Conservation (phyloP, 2,888 invertebrate genomes). For the Stenchaetothrips biformis region DNA sequence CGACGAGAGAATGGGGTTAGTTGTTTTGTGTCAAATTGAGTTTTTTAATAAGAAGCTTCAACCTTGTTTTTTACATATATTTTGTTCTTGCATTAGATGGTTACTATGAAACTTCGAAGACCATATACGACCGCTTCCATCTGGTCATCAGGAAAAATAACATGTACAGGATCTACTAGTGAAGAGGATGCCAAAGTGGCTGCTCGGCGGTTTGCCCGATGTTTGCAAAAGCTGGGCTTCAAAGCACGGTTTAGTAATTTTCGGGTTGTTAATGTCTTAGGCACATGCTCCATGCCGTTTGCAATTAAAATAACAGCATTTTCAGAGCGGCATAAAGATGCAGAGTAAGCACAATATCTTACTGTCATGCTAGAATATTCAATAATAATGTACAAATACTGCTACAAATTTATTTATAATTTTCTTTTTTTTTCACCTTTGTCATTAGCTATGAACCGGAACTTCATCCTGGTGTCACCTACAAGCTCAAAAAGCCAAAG, state of each 20-base stretch:
- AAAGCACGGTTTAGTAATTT: conserved; percentile 86
- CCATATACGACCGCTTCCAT: conserved; percentile 96
- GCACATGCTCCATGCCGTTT: conserved; percentile 96
- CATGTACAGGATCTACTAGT: conserved; percentile 89
- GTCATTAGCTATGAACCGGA: conserved; percentile 91
- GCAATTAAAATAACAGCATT: conserved; percentile 91
- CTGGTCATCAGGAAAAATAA: conserved; percentile 97
- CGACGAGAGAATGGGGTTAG: conserved; percentile 83
- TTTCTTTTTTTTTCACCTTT: conserved; percentile 61
- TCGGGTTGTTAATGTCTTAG: conserved; percentile 95
- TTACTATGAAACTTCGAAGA: conserved; percentile 93
- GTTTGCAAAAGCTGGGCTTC: conserved; percentile 88
- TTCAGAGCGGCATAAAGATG: conserved; percentile 75
- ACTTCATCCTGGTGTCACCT: conserved; percentile 94
- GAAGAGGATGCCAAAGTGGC: conserved; percentile 80
- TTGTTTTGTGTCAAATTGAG: conserved; percentile 31
- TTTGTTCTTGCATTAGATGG: conserved; percentile 60
- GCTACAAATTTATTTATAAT: conserved; percentile 21
- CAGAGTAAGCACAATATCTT: conserved; percentile 63
- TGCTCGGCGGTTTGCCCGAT: conserved; percentile 85
- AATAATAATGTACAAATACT: conserved; percentile 26
- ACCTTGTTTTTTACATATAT: neutral
- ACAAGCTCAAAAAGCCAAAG: conserved; percentile 81
- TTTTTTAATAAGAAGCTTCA: neutral
- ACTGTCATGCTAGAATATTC: conserved; percentile 27